These are phyloP conservation scores for Eupithecia abbreviata DNA, from an alignment of 2,888 invertebrate species.

Conservation along the genomic window DNA sequence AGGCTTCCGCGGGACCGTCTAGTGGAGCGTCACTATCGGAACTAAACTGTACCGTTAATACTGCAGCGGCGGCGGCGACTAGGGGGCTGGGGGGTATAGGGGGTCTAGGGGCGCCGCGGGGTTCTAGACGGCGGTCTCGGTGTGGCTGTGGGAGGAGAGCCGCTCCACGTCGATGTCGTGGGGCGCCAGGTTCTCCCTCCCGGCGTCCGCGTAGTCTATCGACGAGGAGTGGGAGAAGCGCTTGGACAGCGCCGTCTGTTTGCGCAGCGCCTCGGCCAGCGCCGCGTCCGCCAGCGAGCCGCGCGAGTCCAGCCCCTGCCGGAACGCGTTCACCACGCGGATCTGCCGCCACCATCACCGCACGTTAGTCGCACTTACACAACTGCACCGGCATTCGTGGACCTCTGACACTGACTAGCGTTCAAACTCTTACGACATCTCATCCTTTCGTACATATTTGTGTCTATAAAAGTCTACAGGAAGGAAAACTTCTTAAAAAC, in stretches of 20 bases:
- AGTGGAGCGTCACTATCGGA: slow-evolving; percentile 48
- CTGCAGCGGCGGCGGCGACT: slow-evolving; percentile 42
- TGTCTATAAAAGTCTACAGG: background rate
- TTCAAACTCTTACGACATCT: slow-evolving; percentile 17
- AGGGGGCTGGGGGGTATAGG: slow-evolving; percentile 31
- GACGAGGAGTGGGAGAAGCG: slow-evolving; percentile 94
- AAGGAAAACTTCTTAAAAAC: background rate
- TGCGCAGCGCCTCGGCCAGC: slow-evolving; percentile 96
- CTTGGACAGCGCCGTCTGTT: slow-evolving; percentile 96
- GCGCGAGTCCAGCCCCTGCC: slow-evolving; percentile 98
- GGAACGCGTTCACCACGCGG: slow-evolving; percentile 99
- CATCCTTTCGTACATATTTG: background rate
- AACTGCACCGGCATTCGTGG: slow-evolving; percentile 35
- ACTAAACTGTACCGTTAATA: slow-evolving; percentile 60
- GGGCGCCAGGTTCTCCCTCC: slow-evolving; percentile 93
- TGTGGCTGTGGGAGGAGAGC: slow-evolving; percentile 96
- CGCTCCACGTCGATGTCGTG: slow-evolving; percentile 97
- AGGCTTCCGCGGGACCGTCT: slow-evolving; percentile 38
- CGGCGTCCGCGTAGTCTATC: slow-evolving; percentile 95
- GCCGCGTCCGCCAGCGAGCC: slow-evolving; percentile 96
- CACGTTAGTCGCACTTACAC: slow-evolving; percentile 50
- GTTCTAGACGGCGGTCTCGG: slow-evolving; percentile 94
- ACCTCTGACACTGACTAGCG: slow-evolving; percentile 42
- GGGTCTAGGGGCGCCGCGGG: slow-evolving; percentile 29
- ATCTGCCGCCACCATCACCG: slow-evolving; percentile 87